Evolutionary conservation across 2,113 vertebrate species (phyloP).

Genomic region (Todiramphus saurophagus): DNA sequence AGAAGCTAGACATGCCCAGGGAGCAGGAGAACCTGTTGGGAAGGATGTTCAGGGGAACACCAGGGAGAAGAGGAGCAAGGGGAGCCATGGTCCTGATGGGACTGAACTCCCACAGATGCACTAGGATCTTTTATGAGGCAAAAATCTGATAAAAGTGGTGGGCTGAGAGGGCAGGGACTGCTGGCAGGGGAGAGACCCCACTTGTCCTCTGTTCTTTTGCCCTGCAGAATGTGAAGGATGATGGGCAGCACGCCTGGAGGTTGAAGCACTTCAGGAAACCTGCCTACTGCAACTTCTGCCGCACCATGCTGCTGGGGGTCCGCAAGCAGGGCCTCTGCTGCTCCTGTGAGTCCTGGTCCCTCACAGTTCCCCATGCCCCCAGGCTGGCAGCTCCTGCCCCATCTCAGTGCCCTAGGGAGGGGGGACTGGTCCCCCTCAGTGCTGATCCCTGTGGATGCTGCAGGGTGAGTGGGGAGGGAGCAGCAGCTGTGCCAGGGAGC

Average conservation of each 20-base stretch:
- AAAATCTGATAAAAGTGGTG: background rate
- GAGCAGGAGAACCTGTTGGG: accelerated
- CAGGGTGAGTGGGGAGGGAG: background rate
- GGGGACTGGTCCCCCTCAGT: background rate
- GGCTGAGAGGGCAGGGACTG: background rate
- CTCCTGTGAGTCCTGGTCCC: slow-evolving; percentile 76
- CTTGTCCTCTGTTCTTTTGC: background rate
- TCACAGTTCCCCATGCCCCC: background rate
- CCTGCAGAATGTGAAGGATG: slow-evolving; percentile 84
- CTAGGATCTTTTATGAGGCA: accelerated
- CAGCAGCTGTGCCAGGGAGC: background rate
- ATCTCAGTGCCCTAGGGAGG: background rate
- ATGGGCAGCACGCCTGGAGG: slow-evolving; percentile 91
- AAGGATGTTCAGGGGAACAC: background rate
- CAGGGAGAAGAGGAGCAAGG: background rate
- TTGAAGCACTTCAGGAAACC: slow-evolving; percentile 98
- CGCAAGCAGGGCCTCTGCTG: slow-evolving; percentile 96
- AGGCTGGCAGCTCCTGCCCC: accelerated
- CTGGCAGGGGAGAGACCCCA: background rate
- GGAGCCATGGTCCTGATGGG: background rate
- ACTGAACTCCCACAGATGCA: accelerated
- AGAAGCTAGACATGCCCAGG: accelerated
- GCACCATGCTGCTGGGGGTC: slow-evolving; percentile 89
- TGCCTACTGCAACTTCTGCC: slow-evolving; percentile 96
- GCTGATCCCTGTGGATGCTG: background rate